phyloP scores from a whole-genome alignment of 1,140 invertebrate species.

The Mactra quadrangularis region DNA sequence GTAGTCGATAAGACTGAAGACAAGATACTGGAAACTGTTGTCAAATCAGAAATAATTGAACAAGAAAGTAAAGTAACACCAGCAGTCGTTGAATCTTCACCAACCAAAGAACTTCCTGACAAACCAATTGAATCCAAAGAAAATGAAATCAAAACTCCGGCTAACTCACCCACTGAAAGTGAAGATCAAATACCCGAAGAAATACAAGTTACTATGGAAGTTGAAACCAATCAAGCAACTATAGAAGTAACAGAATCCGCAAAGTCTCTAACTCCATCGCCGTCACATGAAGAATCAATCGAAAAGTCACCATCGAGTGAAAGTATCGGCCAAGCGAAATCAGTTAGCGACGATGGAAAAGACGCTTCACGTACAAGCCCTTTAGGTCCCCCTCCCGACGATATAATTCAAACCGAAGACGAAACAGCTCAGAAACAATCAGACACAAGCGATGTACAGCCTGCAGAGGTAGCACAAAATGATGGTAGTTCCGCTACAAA shows the following conservation, averaged over 20 bases:
- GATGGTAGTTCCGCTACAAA: too few relatives aligned
- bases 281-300: constrained; percentile 11
- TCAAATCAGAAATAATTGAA: constrained; percentile 8
- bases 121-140: not conserved
- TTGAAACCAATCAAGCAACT: not conserved
- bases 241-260: constrained; percentile 4
- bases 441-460: constrained; percentile 42
- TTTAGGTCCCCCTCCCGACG: constrained; percentile 29
- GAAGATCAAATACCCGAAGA: not conserved
- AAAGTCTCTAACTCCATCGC: not conserved
- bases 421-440: constrained; percentile 1
- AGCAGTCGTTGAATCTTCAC: constrained; percentile 20
- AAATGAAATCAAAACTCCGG: not conserved
- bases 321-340: not conserved
- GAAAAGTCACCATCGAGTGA: too few relatives aligned
- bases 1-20: constrained; percentile 34
- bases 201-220: not conserved
- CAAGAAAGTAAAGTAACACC: not conserved
- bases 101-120: constrained; percentile 32
- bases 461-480: constrained; percentile 9
- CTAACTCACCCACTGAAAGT: constrained; percentile 6
- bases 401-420: not conserved
- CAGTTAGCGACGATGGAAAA: constrained; percentile 21
- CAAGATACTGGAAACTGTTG: constrained; percentile 36
- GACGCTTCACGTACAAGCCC: not conserved